Evolutionary conservation across 2,888 invertebrate genomes (phyloP).

Genomic region (Anarsia innoxiella): DNA sequence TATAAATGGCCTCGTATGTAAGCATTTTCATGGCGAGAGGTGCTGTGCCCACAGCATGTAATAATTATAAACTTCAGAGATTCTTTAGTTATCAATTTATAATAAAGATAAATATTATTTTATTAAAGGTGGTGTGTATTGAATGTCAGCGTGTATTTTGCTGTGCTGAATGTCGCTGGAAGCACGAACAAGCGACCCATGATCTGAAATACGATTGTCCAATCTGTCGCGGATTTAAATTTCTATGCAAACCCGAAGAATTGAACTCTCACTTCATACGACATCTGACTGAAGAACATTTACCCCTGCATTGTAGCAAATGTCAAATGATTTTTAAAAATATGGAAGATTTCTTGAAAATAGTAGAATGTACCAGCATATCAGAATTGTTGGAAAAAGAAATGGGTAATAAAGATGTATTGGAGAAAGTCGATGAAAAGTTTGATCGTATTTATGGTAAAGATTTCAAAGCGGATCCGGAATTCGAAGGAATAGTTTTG

Average conservation of each 20-base stretch:
- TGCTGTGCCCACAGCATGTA: too few relatives aligned
- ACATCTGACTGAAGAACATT: conserved; percentile 49
- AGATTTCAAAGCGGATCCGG: conserved; percentile 30
- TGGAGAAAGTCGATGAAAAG: conserved; percentile 40
- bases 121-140: conserved; percentile 58
- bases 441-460: conserved; percentile 58
- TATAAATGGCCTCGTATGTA: too few relatives aligned
- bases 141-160: conserved; percentile 60
- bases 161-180: conserved; percentile 57
- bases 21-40: too few relatives aligned
- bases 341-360: conserved; percentile 52
- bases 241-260: conserved; percentile 44
- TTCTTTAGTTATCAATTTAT: too few relatives aligned
- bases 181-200: conserved; percentile 52
- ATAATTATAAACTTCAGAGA: too few relatives aligned
- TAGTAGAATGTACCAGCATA: conserved; percentile 55
- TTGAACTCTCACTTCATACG: conserved; percentile 42
- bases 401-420: conserved; percentile 20
- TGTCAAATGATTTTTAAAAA: conserved; percentile 46
- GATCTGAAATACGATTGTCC: conserved; percentile 56
- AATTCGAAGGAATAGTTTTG: conserved; percentile 45
- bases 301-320: conserved; percentile 56
- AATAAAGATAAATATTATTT: too few relatives aligned
- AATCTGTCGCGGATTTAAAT: conserved; percentile 52
- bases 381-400: conserved; percentile 45